Evolutionary conservation across 2,888 invertebrate genomes (phyloP).

Genomic region (Ametastegia equiseti): DNA sequence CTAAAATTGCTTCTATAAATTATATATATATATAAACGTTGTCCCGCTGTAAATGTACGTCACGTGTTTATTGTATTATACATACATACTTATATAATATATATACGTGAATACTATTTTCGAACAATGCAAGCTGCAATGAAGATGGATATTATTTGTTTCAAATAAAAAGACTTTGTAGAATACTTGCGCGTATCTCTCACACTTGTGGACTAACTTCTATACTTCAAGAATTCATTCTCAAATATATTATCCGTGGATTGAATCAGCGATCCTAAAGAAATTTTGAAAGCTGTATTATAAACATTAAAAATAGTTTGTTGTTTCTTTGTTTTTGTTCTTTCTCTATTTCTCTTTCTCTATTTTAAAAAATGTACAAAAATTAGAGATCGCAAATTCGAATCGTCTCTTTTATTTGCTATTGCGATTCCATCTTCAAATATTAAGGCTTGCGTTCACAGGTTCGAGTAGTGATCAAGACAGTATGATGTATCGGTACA

Average conservation of each 20-base stretch:
- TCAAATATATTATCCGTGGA: not conserved
- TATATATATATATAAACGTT: not conserved
- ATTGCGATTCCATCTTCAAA: slow-evolving; percentile 58
- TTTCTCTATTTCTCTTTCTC: slow-evolving; percentile 16
- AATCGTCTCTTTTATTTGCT: slow-evolving; percentile 45
- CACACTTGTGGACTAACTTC: slow-evolving; percentile 27
- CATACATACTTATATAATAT: no score
- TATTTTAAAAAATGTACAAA: slow-evolving; percentile 7
- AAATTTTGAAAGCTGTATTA: not conserved
- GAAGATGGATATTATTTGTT: slow-evolving; percentile 45
- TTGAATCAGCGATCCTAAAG: not conserved
- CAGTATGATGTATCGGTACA: slow-evolving; percentile 78
- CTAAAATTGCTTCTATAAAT: slow-evolving; percentile 24
- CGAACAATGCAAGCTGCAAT: slow-evolving; percentile 40
- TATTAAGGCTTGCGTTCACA: slow-evolving; percentile 67
- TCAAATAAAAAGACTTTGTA: not conserved
- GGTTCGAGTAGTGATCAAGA: slow-evolving; percentile 80
- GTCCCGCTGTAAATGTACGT: not conserved
- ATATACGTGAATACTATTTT: not conserved
- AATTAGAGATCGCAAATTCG: not conserved
- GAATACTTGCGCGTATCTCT: not conserved
- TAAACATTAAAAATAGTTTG: no score
- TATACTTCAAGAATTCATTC: not conserved
- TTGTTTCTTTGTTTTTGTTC: no score
- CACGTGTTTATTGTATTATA: not conserved